These are phyloP conservation scores for Tragelaphus strepsiceros DNA, from an alignment of 2,113 vertebrate genomes.

Conservation along the genomic window DNA sequence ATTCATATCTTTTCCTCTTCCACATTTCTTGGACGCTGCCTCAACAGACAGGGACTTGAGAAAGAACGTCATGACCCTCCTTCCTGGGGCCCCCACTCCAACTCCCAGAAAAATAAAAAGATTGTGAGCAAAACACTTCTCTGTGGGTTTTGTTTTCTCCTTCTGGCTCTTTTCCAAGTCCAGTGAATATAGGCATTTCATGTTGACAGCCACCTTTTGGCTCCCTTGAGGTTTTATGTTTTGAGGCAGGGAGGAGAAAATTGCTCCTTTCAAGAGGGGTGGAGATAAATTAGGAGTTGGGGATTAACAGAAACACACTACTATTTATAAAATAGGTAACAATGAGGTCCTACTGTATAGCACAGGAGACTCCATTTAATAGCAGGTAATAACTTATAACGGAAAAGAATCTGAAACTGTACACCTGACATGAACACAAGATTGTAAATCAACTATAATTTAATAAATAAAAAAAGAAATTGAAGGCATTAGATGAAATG, in stretches of 20 bases:
- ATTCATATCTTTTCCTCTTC: not conserved
- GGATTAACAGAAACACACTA: not conserved
- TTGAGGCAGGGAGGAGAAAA: not conserved
- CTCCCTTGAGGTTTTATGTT: not conserved
- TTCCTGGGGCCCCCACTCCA: not conserved
- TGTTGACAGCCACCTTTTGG: accelerated
- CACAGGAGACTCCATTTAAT: not conserved
- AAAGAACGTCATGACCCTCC: not conserved
- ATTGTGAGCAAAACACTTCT: not conserved
- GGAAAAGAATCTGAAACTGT: not conserved
- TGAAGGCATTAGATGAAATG: not conserved
- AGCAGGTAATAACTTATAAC: not conserved
- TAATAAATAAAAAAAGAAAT: not conserved
- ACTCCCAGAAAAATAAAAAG: not conserved
- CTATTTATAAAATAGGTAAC: not conserved
- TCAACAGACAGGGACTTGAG: no score
- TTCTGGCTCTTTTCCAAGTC: not conserved
- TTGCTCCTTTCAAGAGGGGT: not conserved
- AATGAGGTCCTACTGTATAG: not conserved
- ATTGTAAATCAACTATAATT: not conserved
- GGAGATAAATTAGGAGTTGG: not conserved
- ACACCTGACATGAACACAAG: not conserved
- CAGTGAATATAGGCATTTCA: not conserved
- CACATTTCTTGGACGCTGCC: accelerated
- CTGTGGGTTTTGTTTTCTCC: not conserved